phyloP scores from a whole-genome alignment of 2,888 invertebrate genomes.

The Nomada fucata region DNA sequence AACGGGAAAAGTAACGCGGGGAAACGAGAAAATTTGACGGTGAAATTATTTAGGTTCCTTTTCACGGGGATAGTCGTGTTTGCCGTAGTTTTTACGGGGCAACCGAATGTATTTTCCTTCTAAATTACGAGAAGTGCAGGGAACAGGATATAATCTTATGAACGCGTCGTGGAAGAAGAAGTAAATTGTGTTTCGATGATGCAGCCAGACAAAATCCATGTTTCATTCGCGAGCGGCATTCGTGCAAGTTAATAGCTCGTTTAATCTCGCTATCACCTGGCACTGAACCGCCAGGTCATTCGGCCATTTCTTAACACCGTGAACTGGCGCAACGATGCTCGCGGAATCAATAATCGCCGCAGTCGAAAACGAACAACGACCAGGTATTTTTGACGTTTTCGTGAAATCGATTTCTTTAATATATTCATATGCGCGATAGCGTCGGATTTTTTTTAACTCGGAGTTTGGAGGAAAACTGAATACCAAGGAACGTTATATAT shows the following conservation, averaged over 20 bases:
- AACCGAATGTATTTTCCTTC: background rate
- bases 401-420: constrained; percentile 22
- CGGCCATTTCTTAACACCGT: constrained; percentile 12
- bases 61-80: background rate
- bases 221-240: background rate
- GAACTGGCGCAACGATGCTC: constrained; percentile 14
- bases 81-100: background rate
- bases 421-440: background rate
- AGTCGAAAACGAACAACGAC: constrained; percentile 8
- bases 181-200: background rate
- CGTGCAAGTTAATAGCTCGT: constrained; percentile 11
- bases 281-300: constrained; percentile 1
- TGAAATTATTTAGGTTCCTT: constrained; percentile 9
- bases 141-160: background rate
- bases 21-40: constrained; percentile 21
- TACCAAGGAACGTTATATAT: too few relatives aligned
- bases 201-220: background rate
- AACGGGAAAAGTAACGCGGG: background rate
- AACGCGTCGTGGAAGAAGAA: background rate
- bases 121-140: background rate
- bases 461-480: constrained; percentile 1
- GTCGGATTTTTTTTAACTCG: background rate
- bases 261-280: background rate
- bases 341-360: constrained; percentile 39
- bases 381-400: constrained; percentile 36